A percentile compares a stretch with the other conserved stretches of the same genome.
Evolutionary conservation across 2,888 invertebrate species (phyloP).

Genomic region (Marronus borbonicus): DNA sequence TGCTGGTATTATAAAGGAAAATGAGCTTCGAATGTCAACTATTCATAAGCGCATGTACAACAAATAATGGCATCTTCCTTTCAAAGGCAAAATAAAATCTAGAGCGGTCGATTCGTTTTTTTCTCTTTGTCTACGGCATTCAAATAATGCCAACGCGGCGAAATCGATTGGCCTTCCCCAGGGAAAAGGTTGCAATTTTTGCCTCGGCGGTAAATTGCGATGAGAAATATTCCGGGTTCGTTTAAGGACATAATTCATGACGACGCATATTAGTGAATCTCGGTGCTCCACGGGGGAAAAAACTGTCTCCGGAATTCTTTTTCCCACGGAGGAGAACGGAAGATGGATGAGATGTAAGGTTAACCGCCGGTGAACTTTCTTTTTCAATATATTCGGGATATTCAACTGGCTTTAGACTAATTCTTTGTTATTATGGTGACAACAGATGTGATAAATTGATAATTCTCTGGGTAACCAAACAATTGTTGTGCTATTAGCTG

Average conservation of each 20-base stretch:
- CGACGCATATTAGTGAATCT: constrained; percentile 16
- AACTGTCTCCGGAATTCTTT: background rate
- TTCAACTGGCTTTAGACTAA: too few species aligned
- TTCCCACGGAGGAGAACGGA: background rate
- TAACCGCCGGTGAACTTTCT: background rate
- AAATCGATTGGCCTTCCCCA: background rate
- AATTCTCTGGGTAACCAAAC: too few species aligned
- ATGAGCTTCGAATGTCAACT: background rate
- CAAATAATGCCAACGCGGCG: background rate
- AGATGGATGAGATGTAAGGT: constrained; percentile 2
- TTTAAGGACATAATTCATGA: constrained; percentile 1
- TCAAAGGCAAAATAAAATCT: constrained; percentile 18
- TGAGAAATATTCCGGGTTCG: background rate
- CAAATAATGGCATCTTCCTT: background rate
- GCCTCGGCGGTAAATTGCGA: background rate
- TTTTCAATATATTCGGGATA: background rate
- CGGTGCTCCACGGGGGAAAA: background rate
- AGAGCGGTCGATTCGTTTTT: background rate
- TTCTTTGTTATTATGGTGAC: too few species aligned
- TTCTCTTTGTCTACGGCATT: background rate
- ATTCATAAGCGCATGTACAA: background rate
- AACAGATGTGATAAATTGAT: too few species aligned
- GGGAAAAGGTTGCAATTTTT: background rate
- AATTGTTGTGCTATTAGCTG: too few species aligned
- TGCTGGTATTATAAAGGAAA: background rate